These are phyloP conservation scores for Climacteris rufus DNA, from an alignment of 2,113 vertebrate species.

Conservation along the genomic window DNA sequence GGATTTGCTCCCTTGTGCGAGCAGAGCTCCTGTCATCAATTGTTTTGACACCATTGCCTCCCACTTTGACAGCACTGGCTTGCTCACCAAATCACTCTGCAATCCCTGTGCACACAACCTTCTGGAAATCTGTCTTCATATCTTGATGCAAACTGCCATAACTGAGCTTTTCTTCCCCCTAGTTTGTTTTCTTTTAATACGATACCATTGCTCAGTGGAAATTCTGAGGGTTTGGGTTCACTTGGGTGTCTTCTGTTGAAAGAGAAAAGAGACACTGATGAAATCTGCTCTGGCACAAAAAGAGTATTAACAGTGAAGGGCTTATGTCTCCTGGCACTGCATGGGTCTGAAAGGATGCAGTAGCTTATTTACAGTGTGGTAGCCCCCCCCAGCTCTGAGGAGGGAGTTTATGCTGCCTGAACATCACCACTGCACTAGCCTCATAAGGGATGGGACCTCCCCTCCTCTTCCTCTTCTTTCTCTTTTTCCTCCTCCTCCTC, in stretches of 20 bases:
- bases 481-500: neutral
- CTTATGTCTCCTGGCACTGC: neutral
- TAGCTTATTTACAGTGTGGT: neutral
- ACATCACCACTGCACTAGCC: neutral
- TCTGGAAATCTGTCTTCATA: slow-evolving; percentile 13
- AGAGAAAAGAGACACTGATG: neutral
- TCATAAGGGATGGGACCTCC: neutral
- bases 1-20: neutral
- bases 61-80: slow-evolving; percentile 14
- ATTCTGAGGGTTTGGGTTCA: neutral
- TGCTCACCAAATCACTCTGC: neutral
- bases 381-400: neutral
- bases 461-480: neutral
- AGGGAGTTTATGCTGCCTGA: neutral
- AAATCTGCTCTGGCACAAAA: slow-evolving; percentile 10
- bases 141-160: neutral
- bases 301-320: neutral
- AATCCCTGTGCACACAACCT: neutral
- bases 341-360: neutral
- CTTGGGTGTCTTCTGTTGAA: neutral
- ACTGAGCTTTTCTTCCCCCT: neutral
- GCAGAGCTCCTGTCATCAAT: neutral
- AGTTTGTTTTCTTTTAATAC: slow-evolving; percentile 28
- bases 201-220: neutral
- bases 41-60: neutral